Conservation (phyloP, 2,797 vertebrate genomes). For the Labeo calbasu region DNA sequence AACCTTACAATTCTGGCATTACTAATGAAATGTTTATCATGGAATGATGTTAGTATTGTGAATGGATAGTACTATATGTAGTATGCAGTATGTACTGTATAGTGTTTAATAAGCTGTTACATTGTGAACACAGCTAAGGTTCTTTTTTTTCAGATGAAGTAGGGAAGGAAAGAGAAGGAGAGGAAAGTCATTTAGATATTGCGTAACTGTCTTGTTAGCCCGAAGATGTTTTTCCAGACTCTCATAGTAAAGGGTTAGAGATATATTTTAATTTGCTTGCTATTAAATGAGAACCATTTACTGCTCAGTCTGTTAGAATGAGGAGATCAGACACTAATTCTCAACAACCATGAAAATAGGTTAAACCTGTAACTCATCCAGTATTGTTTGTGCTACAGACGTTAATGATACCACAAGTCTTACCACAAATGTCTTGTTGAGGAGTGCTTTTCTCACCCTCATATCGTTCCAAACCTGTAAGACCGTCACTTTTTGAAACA, state of each 20-base stretch:
- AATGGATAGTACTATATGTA: not conserved
- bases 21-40: not conserved
- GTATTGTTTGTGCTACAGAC: not conserved
- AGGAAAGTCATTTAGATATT: slow-evolving; percentile 53
- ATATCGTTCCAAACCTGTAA: no score
- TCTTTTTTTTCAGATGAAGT: slow-evolving; percentile 37
- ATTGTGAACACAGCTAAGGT: not conserved
- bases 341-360: not conserved
- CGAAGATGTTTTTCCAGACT: slow-evolving; percentile 52
- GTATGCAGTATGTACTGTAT: not conserved
- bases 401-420: not conserved
- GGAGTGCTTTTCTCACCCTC: not conserved
- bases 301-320: not conserved
- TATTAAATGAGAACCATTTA: not conserved
- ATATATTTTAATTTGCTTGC: not conserved
- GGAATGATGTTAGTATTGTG: not conserved
- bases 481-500: no score
- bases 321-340: not conserved
- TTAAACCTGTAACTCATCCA: not conserved
- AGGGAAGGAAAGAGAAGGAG: slow-evolving; percentile 34
- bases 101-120: not conserved
- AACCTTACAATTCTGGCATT: not conserved
- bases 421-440: not conserved
- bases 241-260: not conserved
- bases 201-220: slow-evolving; percentile 56